phyloP scores from a whole-genome alignment of 2,113 vertebrate species.

The Pedetes capensis region DNA sequence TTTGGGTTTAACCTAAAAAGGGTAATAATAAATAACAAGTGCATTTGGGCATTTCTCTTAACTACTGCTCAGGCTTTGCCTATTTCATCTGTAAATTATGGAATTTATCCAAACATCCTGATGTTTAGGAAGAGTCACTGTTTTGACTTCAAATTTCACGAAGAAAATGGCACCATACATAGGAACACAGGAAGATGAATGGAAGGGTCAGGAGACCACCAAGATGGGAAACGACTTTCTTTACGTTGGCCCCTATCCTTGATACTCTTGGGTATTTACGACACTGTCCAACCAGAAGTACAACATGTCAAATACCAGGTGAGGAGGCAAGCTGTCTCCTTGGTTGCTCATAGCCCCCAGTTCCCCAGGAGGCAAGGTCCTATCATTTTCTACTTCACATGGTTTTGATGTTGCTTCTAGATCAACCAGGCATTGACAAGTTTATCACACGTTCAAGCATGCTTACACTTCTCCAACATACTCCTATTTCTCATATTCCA shows the following conservation, averaged over 20 bases:
- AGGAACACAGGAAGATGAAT: background rate
- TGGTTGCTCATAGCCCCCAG: background rate
- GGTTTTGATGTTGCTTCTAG: background rate
- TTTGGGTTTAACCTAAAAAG: background rate
- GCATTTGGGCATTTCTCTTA: background rate
- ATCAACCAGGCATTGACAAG: background rate
- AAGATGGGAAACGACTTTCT: too few species aligned
- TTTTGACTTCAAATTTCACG: background rate
- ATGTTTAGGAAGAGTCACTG: background rate
- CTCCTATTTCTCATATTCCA: background rate
- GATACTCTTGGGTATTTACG: background rate
- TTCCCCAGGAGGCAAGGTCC: background rate
- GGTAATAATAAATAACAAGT: background rate
- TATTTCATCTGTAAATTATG: background rate
- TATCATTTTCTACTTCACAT: background rate
- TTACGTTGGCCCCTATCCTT: background rate
- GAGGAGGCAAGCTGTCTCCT: background rate
- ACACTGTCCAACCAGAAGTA: background rate
- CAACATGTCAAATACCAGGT: too few species aligned
- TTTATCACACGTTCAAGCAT: background rate
- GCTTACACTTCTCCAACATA: background rate
- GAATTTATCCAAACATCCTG: background rate
- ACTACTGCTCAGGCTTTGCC: background rate
- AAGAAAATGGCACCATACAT: background rate
- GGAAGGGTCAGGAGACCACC: too few species aligned